These are phyloP conservation scores for Eurypyga helias DNA, from an alignment of 2,113 vertebrate species.

Conservation along the genomic window DNA sequence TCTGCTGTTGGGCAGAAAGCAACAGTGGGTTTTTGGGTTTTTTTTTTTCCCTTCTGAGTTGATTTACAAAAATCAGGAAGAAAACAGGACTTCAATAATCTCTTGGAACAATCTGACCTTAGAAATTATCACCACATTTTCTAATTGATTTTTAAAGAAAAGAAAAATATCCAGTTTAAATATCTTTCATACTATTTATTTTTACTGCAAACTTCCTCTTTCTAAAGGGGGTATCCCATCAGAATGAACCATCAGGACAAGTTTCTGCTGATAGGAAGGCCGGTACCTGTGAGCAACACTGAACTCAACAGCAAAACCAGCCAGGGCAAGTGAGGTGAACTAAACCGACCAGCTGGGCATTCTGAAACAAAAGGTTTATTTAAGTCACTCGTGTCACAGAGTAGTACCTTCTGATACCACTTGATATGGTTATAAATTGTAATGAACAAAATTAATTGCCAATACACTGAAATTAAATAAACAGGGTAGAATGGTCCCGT, in stretches of 20 bases:
- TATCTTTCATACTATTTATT: not conserved
- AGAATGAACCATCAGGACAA: not conserved
- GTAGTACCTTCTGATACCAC: not conserved
- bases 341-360: accelerated
- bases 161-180: not conserved
- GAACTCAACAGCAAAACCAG: not conserved
- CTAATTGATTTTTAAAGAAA: not conserved
- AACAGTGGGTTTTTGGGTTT: not conserved
- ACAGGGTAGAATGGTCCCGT: not conserved
- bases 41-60: not conserved
- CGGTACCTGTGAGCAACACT: not conserved
- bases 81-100: not conserved
- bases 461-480: not conserved
- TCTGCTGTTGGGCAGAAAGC: not conserved
- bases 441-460: not conserved
- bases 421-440: not conserved
- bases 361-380: not conserved
- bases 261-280: not conserved
- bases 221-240: not conserved
- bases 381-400: not conserved
- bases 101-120: not conserved
- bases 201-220: accelerated
- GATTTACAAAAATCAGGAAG: not conserved
- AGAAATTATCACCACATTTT: not conserved
- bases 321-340: not conserved